Base-by-base conservation (phyloP, 2,888 invertebrate genomes). In the Netelia virgata region DNA sequence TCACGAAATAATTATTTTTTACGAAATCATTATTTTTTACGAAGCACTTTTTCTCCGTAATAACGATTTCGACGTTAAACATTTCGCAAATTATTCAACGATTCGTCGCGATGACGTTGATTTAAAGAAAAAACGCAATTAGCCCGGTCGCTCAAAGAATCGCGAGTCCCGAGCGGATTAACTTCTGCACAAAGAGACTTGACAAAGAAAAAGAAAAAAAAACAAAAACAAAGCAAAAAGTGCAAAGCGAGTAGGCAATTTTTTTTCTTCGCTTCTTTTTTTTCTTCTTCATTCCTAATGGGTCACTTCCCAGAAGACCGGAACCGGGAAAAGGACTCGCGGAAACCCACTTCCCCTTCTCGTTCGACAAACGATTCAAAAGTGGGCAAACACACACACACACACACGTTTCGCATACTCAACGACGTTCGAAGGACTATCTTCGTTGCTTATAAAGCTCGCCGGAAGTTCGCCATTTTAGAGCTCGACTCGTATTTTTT, bases 301-400 rank as follows among this genome's bases (percentile, higher is more conserved):
- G n/a, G 20, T 41, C 16, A 61, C 57, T 70, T 72, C 61, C 43
- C 47, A 57, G 50, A 72, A 36, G 41, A 18, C 36, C 61, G 57
- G 72, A 72, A 68, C 11, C 9, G 53, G 18, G 36, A 66, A 63
- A 53, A 57, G 59, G 8, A 70, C 11, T 59, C 14, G 64, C 55
- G 77, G 28, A 72, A 77, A 50, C 28, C 36, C 23, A 55, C 57
- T 63, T 20, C 75, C 41, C 55, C 11, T 72, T 57, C 66, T 57
- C 57, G 20, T 50, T 66, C 72, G 66, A 77, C 70, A 14, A 68
- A 41, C 64, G 72, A 64, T 64, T 82, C 47, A 70, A 70, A 70
- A 59, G n/a, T 20, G 10, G 18, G 16, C 28, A 63, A 76, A 82
- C 70, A 82, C 47, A 70, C 76, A 76, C 76, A 47, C 70, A 28